Evolutionary conservation across 2,113 vertebrate species (phyloP), one percentile per base, ranked within the genome.

Genomic region (Ondatra zibethicus): DNA sequence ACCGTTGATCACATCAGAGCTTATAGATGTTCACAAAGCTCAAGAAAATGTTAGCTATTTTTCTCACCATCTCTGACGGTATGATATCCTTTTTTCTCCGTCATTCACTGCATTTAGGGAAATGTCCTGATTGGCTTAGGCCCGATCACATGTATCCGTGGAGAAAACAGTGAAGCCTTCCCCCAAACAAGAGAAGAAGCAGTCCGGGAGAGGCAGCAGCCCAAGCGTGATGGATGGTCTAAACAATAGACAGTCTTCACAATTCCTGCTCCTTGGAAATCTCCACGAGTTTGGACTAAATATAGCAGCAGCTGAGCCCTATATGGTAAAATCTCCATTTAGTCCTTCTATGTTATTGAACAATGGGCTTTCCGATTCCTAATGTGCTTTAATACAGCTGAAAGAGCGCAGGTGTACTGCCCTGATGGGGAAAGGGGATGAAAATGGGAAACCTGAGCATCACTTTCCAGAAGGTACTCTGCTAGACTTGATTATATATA

Each of bases 141-240:
- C 63, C 23, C 31, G 29, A 73, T 75, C 36, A 17, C 33, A 7
- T 2, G 3, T 5, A 47, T 52, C 23, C 16, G 61, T 31, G 23
- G 5, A 31, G 65, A 52, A 47, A 82, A 47, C 87, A 75, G 21
- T 19, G 45, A 39, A 21, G 6, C 0, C 5, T 80, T 92, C 81
- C 17, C 29, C 9, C 29, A 85, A 88, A 16, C 16, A 1, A 11
- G 5, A 39, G 42, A 17, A 27, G 11, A 50, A 55, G 42, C 0
- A 8, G 8, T 7, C 23, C n/a, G 1, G 3, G 21, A 58, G 0
- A 39, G 4, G 5, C 1, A 29, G 17, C 4, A n/a, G 7, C 82
- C 45, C 31, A 66, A 77, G 66, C 3, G 19, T 47, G 73, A 45
- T 36, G 21, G 39, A 6, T 31, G 3, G 33, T 36, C 65, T 68